Conservation (phyloP, 2,113 vertebrate species). For the Paralichthys olivaceus region DNA sequence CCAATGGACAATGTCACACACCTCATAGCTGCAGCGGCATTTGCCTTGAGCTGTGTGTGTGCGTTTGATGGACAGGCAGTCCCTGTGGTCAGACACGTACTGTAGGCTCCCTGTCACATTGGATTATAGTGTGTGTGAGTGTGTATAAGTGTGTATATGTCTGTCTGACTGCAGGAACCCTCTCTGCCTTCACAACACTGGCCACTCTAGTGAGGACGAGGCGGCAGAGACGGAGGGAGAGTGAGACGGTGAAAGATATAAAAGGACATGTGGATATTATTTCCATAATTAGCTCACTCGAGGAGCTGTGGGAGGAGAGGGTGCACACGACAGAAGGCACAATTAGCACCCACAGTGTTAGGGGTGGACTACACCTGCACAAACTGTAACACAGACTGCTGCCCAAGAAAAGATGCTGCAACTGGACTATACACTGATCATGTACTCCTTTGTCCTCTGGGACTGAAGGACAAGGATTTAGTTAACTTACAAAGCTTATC, state of each 20-base stretch:
- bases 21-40: slow-evolving; percentile 44
- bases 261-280: slow-evolving; percentile 1
- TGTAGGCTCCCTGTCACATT: slow-evolving; percentile 82
- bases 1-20: slow-evolving; percentile 71
- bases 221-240: slow-evolving; percentile 1
- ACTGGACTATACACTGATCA: background rate
- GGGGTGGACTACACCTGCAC: background rate
- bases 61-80: slow-evolving; percentile 68
- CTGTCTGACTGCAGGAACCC: slow-evolving; percentile 46
- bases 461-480: no score
- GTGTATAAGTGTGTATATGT: slow-evolving; percentile 16
- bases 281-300: background rate
- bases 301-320: background rate
- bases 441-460: background rate
- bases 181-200: slow-evolving; percentile 52
- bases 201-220: slow-evolving; percentile 47
- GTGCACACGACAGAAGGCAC: background rate
- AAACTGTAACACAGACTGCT: background rate
- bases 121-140: slow-evolving; percentile 61
- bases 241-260: background rate
- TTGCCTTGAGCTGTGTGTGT: slow-evolving; percentile 64
- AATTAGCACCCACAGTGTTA: background rate
- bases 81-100: slow-evolving; percentile 75
- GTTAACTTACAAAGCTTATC: no score
- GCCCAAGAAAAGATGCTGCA: background rate